Percentiles rank a stretch among this genome's conserved stretches.
Conservation (phyloP, 2,888 invertebrate species). For the Cosmia pyralina region DNA sequence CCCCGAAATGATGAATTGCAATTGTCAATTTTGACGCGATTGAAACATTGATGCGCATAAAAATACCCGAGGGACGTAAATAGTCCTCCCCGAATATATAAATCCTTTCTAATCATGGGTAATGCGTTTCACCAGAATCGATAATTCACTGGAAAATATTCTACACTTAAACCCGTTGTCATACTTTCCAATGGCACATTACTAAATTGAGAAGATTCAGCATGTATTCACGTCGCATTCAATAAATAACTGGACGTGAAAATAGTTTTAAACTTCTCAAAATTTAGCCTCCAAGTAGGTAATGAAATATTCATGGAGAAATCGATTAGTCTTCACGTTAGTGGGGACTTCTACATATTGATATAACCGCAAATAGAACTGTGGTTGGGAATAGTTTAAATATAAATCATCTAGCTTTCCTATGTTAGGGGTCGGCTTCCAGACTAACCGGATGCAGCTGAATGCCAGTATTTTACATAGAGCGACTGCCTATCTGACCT, state of each 20-base stretch:
- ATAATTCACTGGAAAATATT: conserved; percentile 46
- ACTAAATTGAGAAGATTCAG: conserved; percentile 48
- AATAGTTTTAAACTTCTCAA: conserved; percentile 44
- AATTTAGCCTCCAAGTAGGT: conserved; percentile 39
- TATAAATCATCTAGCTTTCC: too few relatives aligned
- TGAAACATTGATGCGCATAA: too few relatives aligned
- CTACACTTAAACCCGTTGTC: conserved; percentile 33
- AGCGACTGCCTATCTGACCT: too few relatives aligned
- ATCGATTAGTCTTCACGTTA: conserved; percentile 41
- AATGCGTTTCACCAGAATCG: conserved; percentile 36
- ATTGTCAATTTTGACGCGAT: too few relatives aligned
- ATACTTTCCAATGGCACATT: conserved; percentile 37
- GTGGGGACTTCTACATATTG: conserved; percentile 17
- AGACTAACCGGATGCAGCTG: too few relatives aligned
- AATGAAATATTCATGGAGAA: conserved; percentile 48
- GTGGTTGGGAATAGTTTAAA: conserved; percentile 13
- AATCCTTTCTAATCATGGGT: conserved; percentile 43
- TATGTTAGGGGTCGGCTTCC: too few relatives aligned
- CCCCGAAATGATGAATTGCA: too few relatives aligned
- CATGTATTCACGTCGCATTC: conserved; percentile 47
- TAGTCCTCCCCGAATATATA: conserved; percentile 28
- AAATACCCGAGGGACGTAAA: conserved; percentile 24
- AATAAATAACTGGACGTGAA: conserved; percentile 54
- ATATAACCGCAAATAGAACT: conserved; percentile 32
- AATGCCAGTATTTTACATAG: too few relatives aligned